phyloP scores from a whole-genome alignment of 1,140 invertebrate species.

The Telenomus remus region DNA sequence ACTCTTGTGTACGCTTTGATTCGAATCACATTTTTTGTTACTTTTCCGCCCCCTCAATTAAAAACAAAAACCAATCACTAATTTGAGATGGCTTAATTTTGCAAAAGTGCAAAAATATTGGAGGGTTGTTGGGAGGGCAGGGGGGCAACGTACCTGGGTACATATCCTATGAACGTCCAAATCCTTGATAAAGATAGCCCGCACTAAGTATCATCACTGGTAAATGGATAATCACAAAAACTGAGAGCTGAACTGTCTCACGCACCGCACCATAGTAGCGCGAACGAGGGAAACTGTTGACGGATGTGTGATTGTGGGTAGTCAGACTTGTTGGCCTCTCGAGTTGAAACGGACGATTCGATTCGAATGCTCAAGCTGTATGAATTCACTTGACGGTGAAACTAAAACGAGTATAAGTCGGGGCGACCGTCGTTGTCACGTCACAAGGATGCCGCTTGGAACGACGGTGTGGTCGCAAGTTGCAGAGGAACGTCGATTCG shows the following conservation, averaged over 20 bases:
- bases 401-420: neutral
- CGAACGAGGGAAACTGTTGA: neutral
- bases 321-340: too few species aligned
- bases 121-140: neutral
- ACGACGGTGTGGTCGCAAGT: constrained; percentile 7
- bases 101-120: neutral
- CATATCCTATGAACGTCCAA: constrained; percentile 70
- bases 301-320: neutral
- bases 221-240: constrained; percentile 43
- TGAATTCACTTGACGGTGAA: constrained; percentile 13
- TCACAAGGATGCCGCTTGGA: constrained; percentile 19
- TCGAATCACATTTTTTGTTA: too few species aligned
- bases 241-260: constrained; percentile 42
- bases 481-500: neutral
- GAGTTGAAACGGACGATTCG: too few species aligned
- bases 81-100: too few species aligned
- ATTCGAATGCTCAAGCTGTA: too few species aligned
- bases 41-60: too few species aligned
- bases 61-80: too few species aligned
- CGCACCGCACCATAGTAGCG: constrained; percentile 40
- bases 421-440: constrained; percentile 27
- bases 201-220: constrained; percentile 55
- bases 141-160: constrained; percentile 69
- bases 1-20: constrained; percentile 4
- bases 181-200: constrained; percentile 57